phyloP scores from a whole-genome alignment of 2,113 vertebrate genomes.

The Pseudois nayaur region DNA sequence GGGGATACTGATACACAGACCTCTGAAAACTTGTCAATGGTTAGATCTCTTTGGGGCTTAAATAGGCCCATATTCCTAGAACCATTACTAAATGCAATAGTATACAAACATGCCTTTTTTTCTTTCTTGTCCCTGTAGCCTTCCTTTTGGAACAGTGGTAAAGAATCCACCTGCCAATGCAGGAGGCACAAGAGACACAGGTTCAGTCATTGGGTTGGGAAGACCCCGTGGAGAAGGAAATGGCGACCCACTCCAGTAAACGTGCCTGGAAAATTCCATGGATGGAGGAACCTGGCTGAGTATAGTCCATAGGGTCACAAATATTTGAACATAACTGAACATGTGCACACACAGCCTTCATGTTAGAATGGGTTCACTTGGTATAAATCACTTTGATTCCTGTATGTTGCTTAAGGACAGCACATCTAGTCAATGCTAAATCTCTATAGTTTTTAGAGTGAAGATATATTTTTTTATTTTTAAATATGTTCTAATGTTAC shows the following conservation, averaged over 20 bases:
- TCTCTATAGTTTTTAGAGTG: not conserved
- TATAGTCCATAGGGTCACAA: not conserved
- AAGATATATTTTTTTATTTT: not conserved
- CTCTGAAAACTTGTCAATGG: not conserved
- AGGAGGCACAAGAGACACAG: not conserved
- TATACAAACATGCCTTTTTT: not conserved
- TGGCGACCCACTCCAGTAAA: not conserved
- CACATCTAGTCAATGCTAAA: not conserved
- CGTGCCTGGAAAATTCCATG: not conserved
- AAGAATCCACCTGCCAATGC: not conserved
- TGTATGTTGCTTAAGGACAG: not conserved
- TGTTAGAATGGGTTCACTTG: not conserved
- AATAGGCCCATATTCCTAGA: not conserved
- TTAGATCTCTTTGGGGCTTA: not conserved
- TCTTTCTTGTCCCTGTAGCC: not conserved
- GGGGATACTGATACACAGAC: not conserved
- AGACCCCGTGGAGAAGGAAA: not conserved
- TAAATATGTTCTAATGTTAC: not conserved
- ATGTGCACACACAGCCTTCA: not conserved
- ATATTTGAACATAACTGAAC: not conserved
- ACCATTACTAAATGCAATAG: not conserved
- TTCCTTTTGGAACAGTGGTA: not conserved
- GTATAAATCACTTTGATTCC: not conserved
- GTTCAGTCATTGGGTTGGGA: not conserved
- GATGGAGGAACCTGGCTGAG: not conserved